Base-by-base conservation (phyloP, 2,888 invertebrate genomes). In the Alsophila aescularia region DNA sequence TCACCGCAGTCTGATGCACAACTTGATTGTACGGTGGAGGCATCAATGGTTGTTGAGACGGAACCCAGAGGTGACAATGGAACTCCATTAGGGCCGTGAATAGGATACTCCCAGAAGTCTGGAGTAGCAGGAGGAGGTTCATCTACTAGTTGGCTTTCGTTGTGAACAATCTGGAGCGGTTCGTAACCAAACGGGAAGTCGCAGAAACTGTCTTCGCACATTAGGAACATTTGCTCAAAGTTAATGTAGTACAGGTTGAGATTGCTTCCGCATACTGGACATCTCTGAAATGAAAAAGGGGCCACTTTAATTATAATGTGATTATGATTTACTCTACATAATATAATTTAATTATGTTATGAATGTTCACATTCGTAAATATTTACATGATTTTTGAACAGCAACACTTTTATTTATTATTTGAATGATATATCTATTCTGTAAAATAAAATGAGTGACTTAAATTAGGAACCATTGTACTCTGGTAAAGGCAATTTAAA, bases 161-260 rank as follows among this genome's bases (percentile, higher is more conserved):
- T 68, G 54, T 70, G 66, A 0, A 77, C 64, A 49, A 82, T 71
- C 24, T 79, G 69, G 0, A 83, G 42, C 0, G 85, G 77, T 32
- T 81, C 78, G 40, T 75, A 66, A 0, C 81, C 84, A 64, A 85
- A 89, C 10, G 89, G 89, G 58, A 74, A 90, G 1, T 78, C 77
- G 53, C 90, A 90, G 1, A 69, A 60, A 0, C 60, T 42, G 43
- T 88, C 85, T 43, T 81, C 79, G 60, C 90, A 90, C 83, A 89
- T 83, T 0, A 77, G 45, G 13, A 89, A 52, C 65, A 83, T 83
- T 31, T 86, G 79, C 53, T 77, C 70, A 13, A 75, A 77, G 52
- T 85, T 81, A 15, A 90, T 72, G 40, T 76, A 80, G 56, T 75
- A 87, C 0, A 74, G 52, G 32, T 41, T 67, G 58, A 2, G 77